Percentiles rank a stretch among this genome's conserved stretches.
phyloP scores from a whole-genome alignment of 2,888 invertebrate genomes.

The Eutolmus rufibarbis region DNA sequence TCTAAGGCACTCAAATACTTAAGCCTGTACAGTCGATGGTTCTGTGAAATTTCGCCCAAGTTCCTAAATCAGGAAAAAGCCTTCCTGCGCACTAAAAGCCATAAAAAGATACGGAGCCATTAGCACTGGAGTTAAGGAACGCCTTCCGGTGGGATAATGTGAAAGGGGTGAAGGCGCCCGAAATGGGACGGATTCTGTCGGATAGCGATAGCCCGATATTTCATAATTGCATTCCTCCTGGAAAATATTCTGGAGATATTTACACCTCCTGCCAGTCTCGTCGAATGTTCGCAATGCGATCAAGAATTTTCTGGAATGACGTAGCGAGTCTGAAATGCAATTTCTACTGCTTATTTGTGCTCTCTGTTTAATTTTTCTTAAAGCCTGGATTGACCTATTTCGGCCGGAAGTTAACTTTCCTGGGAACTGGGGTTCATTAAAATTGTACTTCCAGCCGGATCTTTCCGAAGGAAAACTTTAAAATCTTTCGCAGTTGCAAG shows the following conservation, averaged over 20 bases:
- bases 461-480: background rate
- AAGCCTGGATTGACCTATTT: background rate
- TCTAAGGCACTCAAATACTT: background rate
- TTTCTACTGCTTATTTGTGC: background rate
- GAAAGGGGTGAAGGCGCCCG: background rate
- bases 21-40: background rate
- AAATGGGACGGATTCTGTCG: conserved; percentile 1
- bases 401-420: background rate
- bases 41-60: background rate
- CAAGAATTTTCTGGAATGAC: conserved; percentile 3
- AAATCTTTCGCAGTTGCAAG: background rate
- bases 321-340: background rate
- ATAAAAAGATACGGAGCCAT: background rate
- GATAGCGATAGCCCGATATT: background rate
- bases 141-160: background rate
- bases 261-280: background rate
- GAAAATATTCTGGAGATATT: conserved; percentile 10
- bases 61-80: background rate
- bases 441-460: background rate
- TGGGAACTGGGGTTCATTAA: background rate
- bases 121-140: background rate
- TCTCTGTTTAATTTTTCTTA: background rate
- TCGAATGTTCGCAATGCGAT: conserved; percentile 15
- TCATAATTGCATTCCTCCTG: conserved; percentile 26
- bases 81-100: background rate